Evolutionary conservation across 2,888 invertebrate genomes (phyloP), one percentile per base, ranked within the genome.

Genomic region (Acrobasis suavella): DNA sequence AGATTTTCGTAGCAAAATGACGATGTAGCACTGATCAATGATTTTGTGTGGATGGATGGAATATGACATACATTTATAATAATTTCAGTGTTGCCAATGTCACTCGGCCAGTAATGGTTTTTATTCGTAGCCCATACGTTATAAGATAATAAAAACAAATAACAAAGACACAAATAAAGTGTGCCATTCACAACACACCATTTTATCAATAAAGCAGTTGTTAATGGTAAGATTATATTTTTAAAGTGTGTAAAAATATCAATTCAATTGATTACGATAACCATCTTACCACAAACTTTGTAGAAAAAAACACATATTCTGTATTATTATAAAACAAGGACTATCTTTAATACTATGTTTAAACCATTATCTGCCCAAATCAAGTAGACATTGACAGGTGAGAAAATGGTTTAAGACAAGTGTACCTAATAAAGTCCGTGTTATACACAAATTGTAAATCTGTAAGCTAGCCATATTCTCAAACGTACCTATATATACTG

Each of bases 51-150:
- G 12, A 56, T 56, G 56, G 9, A 46, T 56, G 42, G 42, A 38
- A 46, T 55, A 55, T 10, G 16, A 39, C 16, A 22, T 56, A 17
- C 9, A 56, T 56, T 39, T 22, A 14, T 14, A 46, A 68, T 70
- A 70, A 70, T 73, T 74, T 77, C 72, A 66, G 78, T 70, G 80
- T 82, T 83, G 84, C 83, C 85, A 83, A 83, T 78, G 73, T 79
- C 74, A 69, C 79, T 75, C 69, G 85, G 86, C 83, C 87, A 86
- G 84, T 87, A 83, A 76, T 78, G 77, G 81, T 81, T 77, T 68
- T 69, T n/a, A n/a, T n/a, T n/a, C 72, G 75, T 77, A 81, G 78
- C 72, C 70, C 66, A 62, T 70, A 66, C 69, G 17, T 42, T 56
- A 46, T 39, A 38, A 55, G n/a, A 17, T 70, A 46, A 65, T 61